phyloP scores from a whole-genome alignment of 2,888 invertebrate species.

The Venusia cambrica region DNA sequence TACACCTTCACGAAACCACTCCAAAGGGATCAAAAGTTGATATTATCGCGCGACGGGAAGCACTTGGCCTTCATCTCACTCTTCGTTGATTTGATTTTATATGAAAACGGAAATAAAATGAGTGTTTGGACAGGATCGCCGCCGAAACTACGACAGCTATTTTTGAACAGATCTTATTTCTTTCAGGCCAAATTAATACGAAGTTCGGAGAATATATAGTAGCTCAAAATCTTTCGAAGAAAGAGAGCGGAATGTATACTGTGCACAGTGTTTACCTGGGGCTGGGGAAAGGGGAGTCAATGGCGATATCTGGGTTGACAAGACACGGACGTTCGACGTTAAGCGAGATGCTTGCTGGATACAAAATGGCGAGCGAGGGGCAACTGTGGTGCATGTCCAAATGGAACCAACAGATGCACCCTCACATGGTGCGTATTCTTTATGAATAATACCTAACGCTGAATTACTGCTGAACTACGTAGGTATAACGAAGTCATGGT shows the following conservation, averaged over 20 bases:
- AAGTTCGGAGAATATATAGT: slow-evolving; percentile 58
- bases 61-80: no score
- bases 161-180: no score
- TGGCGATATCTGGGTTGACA: slow-evolving; percentile 55
- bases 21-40: no score
- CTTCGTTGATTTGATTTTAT: no score
- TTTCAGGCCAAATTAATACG: slow-evolving; percentile 37
- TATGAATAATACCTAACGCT: no score
- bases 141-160: no score
- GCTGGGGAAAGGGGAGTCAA: slow-evolving; percentile 53
- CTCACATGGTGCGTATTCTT: slow-evolving; percentile 49
- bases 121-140: no score
- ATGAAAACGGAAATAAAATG: no score
- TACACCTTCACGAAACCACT: no score
- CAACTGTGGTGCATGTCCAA: slow-evolving; percentile 49
- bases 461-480: no score
- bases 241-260: slow-evolving; percentile 31
- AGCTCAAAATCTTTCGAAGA: slow-evolving; percentile 40
- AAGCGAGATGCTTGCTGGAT: slow-evolving; percentile 54
- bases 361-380: slow-evolving; percentile 43
- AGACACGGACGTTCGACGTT: slow-evolving; percentile 49
- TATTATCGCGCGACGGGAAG: no score
- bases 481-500: no score
- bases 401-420: slow-evolving; percentile 41
- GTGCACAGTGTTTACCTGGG: slow-evolving; percentile 51